Evolutionary conservation across 2,797 vertebrate species (phyloP).

Genomic region (Distichodus sexfasciatus): DNA sequence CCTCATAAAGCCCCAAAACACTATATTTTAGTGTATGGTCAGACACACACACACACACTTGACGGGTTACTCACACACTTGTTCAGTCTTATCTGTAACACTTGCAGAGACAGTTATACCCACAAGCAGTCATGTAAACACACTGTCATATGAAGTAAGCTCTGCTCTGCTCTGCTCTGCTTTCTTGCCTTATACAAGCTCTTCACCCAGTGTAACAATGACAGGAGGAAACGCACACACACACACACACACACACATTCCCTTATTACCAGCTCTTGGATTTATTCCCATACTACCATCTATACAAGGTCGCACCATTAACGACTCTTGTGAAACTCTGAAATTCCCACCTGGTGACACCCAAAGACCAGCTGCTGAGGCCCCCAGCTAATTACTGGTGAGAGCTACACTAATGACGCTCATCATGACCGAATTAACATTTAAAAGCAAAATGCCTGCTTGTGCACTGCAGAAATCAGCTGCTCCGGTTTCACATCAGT

Average conservation of each 20-base stretch:
- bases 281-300: neutral
- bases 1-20: no score
- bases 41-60: no score
- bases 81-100: neutral
- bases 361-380: neutral
- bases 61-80: no score
- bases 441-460: constrained; percentile 7
- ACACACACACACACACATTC: neutral
- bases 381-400: constrained; percentile 12
- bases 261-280: neutral
- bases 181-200: neutral
- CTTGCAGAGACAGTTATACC: constrained; percentile 14
- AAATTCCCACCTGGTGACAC: neutral
- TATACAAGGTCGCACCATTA: neutral
- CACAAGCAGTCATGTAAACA: neutral
- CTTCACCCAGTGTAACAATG: neutral
- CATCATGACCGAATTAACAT: constrained; percentile 12
- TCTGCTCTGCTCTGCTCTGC: neutral
- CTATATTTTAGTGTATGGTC: no score
- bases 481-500: neutral
- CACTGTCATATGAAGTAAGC: neutral
- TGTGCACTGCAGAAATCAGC: neutral
- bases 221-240: neutral
- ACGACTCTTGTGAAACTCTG: constrained; percentile 6
- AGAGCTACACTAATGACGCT: constrained; percentile 11